These are phyloP conservation scores for Euspilapteryx auroguttella DNA, from an alignment of 2,888 invertebrate genomes.

Conservation along the genomic window DNA sequence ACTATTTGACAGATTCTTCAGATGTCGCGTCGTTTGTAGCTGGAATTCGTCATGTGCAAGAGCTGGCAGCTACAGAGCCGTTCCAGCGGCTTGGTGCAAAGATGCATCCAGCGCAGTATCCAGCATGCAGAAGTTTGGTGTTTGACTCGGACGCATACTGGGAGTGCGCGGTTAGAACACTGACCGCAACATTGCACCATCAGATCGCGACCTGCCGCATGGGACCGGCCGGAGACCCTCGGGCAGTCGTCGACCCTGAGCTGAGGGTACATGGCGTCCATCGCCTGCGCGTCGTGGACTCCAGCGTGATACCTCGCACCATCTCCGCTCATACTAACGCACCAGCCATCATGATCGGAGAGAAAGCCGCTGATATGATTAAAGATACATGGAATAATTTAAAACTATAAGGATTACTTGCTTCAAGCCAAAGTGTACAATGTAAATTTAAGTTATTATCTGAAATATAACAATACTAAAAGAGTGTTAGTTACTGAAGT, in stretches of 20 bases:
- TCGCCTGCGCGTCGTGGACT: slow-evolving; percentile 66
- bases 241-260: slow-evolving; percentile 66
- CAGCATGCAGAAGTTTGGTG: slow-evolving; percentile 42
- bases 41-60: slow-evolving; percentile 64
- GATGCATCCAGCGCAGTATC: slow-evolving; percentile 49
- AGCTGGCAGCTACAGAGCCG: slow-evolving; percentile 57
- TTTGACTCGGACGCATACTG: slow-evolving; percentile 70
- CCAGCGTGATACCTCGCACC: slow-evolving; percentile 67
- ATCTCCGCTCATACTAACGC: slow-evolving; percentile 70
- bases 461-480: no score
- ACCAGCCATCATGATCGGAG: slow-evolving; percentile 71
- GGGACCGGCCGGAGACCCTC: slow-evolving; percentile 65
- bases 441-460: no score
- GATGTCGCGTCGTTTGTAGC: slow-evolving; percentile 64
- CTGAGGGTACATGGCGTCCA: slow-evolving; percentile 64
- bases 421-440: no score
- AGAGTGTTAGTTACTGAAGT: no score
- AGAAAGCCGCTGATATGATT: slow-evolving; percentile 70
- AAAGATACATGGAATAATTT: slow-evolving; percentile 37
- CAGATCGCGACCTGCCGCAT: slow-evolving; percentile 72
- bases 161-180: slow-evolving; percentile 66
- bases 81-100: slow-evolving; percentile 61
- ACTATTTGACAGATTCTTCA: slow-evolving; percentile 70
- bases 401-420: no score
- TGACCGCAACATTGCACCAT: slow-evolving; percentile 66